Conservation (phyloP, 2,113 vertebrate species). For the Cyprinodon variegatus region DNA sequence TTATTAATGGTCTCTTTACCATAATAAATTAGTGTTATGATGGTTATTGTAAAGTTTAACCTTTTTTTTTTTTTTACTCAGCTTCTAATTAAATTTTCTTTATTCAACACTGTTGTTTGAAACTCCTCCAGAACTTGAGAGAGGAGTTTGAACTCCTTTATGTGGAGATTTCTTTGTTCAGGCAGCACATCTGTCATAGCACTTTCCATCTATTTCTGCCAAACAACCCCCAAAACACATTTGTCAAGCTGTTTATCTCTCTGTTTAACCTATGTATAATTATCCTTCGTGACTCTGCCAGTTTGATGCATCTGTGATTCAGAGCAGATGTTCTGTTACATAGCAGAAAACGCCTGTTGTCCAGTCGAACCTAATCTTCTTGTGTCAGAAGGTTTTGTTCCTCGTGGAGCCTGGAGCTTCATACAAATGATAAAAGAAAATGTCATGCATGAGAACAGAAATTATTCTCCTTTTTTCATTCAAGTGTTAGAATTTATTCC, state of each 20-base stretch:
- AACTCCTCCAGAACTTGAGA: neutral
- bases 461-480: neutral
- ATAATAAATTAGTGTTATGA: too few relatives aligned
- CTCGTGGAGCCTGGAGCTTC: neutral
- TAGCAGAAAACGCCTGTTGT: conserved; percentile 5
- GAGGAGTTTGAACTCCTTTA: neutral
- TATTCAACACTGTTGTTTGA: neutral
- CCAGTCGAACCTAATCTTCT: conserved; percentile 1
- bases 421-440: neutral
- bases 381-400: neutral
- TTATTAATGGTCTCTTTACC: too few relatives aligned
- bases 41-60: too few relatives aligned
- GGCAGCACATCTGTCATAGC: conserved; percentile 23
- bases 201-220: neutral
- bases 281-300: conserved; percentile 5
- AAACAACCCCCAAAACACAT: neutral
- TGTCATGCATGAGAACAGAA: neutral
- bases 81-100: neutral
- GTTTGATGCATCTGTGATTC: conserved; percentile 7
- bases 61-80: too few relatives aligned
- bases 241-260: conserved; percentile 8
- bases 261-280: neutral
- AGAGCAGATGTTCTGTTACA: conserved; percentile 20
- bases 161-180: neutral
- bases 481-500: neutral